phyloP scores from a whole-genome alignment of 2,797 vertebrate genomes.

The Acanthiza pusilla region DNA sequence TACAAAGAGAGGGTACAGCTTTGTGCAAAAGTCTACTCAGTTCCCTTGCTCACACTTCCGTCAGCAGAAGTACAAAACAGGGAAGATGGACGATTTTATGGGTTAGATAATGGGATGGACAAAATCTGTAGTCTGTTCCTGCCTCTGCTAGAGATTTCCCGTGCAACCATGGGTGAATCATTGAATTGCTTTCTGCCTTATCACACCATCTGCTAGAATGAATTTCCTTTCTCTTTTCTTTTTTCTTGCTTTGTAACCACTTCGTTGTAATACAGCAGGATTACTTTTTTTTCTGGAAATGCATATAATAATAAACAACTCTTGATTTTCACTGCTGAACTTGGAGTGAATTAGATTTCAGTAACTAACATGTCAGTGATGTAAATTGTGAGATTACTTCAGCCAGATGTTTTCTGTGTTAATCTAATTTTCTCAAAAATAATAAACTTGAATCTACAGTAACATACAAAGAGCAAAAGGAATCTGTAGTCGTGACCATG shows the following conservation, averaged over 20 bases:
- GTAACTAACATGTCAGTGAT: background rate
- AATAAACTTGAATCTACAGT: background rate
- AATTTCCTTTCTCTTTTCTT: background rate
- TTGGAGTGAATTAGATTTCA: background rate
- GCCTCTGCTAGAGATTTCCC: background rate
- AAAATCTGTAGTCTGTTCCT: background rate
- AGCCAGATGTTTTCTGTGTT: background rate
- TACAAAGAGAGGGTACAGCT: background rate
- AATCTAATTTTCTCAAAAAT: background rate
- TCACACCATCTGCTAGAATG: background rate
- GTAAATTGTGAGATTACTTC: background rate
- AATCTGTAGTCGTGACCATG: background rate
- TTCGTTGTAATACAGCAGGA: background rate
- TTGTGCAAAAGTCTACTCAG: background rate
- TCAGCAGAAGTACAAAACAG: background rate
- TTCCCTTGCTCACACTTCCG: background rate
- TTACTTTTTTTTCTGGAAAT: background rate
- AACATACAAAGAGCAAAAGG: background rate
- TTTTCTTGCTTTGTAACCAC: background rate
- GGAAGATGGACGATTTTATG: background rate
- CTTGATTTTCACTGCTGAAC: background rate
- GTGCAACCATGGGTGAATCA: background rate
- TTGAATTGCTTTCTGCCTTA: conserved; percentile 2
- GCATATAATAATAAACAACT: background rate
- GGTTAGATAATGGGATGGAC: background rate